Evolutionary conservation across 2,797 vertebrate species (phyloP).

Genomic region (Choloepus didactylus): DNA sequence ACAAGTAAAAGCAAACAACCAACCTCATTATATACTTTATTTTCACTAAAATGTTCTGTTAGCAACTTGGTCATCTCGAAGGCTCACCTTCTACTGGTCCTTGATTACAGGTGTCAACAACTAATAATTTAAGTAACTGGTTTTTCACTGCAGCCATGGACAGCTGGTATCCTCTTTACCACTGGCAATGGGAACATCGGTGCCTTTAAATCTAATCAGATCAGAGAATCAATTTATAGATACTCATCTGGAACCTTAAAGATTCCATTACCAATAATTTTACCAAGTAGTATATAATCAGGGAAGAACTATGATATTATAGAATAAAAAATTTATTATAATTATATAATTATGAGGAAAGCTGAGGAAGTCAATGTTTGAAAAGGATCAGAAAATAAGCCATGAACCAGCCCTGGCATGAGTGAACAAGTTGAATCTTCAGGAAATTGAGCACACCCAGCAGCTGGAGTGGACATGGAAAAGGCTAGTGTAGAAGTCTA

Average conservation of each 20-base stretch:
- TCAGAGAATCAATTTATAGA: not conserved
- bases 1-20: constrained; percentile 1
- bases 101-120: not conserved
- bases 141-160: not conserved
- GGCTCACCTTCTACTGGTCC: not conserved
- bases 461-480: not conserved
- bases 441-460: not conserved
- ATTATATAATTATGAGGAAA: not conserved
- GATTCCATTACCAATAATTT: not conserved
- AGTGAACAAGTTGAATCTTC: not conserved
- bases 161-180: not conserved
- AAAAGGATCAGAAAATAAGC: not conserved
- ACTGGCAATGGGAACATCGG: not conserved
- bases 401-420: not conserved
- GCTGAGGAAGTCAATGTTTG: not conserved
- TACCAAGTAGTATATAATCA: not conserved
- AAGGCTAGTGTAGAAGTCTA: not conserved
- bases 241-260: constrained; percentile 11
- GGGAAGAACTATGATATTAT: not conserved
- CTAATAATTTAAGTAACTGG: not conserved
- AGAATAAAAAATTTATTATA: not conserved
- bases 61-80: not conserved
- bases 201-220: not conserved
- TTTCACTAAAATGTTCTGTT: constrained; percentile 14
- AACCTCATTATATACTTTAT: not conserved